These are phyloP conservation scores for Alloplasta piceator DNA, from an alignment of 2,888 invertebrate species.

Conservation along the genomic window DNA sequence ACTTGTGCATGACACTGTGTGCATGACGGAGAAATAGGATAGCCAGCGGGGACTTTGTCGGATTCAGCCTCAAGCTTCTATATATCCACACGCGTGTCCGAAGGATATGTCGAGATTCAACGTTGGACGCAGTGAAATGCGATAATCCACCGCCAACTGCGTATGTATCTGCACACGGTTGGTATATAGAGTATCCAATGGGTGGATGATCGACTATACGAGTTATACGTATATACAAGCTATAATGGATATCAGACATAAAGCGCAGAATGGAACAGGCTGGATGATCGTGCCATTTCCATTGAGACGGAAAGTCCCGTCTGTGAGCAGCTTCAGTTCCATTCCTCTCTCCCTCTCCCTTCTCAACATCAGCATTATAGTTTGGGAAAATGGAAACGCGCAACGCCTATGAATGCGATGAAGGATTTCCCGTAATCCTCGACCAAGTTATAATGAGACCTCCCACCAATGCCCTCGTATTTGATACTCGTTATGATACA, in stretches of 20 bases:
- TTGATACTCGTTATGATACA: conserved; percentile 4
- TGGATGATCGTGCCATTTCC: conserved; percentile 57
- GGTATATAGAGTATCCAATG: conserved; percentile 9
- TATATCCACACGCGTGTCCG: conserved; percentile 28
- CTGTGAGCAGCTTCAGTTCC: neutral
- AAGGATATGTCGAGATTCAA: conserved; percentile 45
- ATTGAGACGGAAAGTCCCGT: conserved; percentile 48
- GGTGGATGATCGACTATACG: conserved; percentile 44
- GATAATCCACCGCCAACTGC: conserved; percentile 51
- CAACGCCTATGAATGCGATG: conserved; percentile 40
- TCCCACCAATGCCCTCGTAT: conserved; percentile 4
- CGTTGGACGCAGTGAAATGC: conserved; percentile 38
- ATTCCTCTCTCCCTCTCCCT: neutral
- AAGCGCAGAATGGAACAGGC: conserved; percentile 35
- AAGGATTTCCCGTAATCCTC: conserved; percentile 41
- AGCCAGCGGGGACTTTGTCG: conserved; percentile 28
- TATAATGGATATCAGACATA: conserved; percentile 53
- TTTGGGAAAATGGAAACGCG: conserved; percentile 30
- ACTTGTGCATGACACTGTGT: too few relatives aligned
- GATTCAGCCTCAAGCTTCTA: conserved; percentile 15
- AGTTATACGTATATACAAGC: conserved; percentile 39
- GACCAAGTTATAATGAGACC: conserved; percentile 50
- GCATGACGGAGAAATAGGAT: conserved; percentile 3
- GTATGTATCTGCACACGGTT: conserved; percentile 20
- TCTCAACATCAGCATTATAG: neutral